Evolutionary conservation across 2,888 invertebrate species (phyloP), one percentile per base, ranked within the genome.

Genomic region (Standfussiana lucernea): DNA sequence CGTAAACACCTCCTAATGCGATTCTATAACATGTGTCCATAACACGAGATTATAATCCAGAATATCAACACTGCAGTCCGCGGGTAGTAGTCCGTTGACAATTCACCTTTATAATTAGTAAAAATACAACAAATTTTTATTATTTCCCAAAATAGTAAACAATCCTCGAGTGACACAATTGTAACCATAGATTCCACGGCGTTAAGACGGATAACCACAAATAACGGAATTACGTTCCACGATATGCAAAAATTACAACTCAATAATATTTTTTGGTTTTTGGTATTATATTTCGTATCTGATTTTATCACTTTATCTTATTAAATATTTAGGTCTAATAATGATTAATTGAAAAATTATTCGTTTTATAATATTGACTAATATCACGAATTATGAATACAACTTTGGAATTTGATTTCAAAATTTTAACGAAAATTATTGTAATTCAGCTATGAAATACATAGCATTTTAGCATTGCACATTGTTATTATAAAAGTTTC

Each of bases 151-250:
- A 95, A 94, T 96, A 95, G 95, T 96, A 96, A 96, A 96, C 96
- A 96, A 96, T 95, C 94, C 88, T 84, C 87, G 89, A 93, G 89
- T 96, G 95, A 96, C 96, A 96, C 96, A 95, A 95, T 94, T 93
- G 91, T 93, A 92, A 95, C 95, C 96, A 96, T 96, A 96, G 96
- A 96, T 93, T 91, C 76, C 91, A 93, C 93, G 93, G 96, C 96
- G 95, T 96, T 95, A 91, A 94, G 93, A 94, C 91, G 92, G 90
- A 88, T 89, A 90, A 94, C 95, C 95, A 95, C 93, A 96, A 95
- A 95, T 93, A 95, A 95, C 93, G 92, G 92, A 94, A 91, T 90
- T 82, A 56, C 88, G 90, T 92, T 94, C 88, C 93, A 72, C 88
- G 84, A 69, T 82, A 94, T 89, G 92, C 92, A 93, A 64, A 18